These are phyloP conservation scores for Ctenopoma kingsleyae DNA, from an alignment of 2,797 vertebrate species.

Conservation along the genomic window DNA sequence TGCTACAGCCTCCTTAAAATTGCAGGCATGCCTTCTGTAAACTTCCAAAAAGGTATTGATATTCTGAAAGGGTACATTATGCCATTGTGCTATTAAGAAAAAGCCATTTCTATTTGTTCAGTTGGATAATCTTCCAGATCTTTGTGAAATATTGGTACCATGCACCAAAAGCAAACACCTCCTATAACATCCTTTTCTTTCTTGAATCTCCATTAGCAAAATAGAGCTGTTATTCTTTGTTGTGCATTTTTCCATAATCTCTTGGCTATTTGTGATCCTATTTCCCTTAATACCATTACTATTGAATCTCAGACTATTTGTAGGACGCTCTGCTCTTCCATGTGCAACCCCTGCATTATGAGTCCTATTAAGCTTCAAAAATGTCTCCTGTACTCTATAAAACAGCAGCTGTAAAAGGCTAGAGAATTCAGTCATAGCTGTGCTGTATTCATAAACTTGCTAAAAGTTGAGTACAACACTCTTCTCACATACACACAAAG, in stretches of 20 bases:
- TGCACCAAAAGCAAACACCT: slow-evolving; percentile 60
- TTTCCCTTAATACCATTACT: slow-evolving; percentile 66
- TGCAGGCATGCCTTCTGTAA: slow-evolving; percentile 62
- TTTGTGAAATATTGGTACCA: slow-evolving; percentile 51
- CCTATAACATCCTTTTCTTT: slow-evolving; percentile 54
- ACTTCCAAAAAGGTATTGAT: slow-evolving; percentile 57
- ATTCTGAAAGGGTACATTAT: slow-evolving; percentile 68
- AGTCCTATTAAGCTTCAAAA: slow-evolving; percentile 62
- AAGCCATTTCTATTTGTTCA: slow-evolving; percentile 70
- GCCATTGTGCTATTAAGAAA: slow-evolving; percentile 79
- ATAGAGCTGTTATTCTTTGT: slow-evolving; percentile 66
- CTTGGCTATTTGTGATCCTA: slow-evolving; percentile 64
- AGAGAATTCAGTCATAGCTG: slow-evolving; percentile 46
- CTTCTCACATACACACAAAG: slow-evolving; percentile 2
- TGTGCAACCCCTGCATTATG: slow-evolving; percentile 65
- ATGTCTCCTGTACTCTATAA: slow-evolving; percentile 50
- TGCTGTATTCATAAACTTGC: slow-evolving; percentile 21
- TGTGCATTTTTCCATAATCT: slow-evolving; percentile 70
- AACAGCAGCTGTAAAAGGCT: slow-evolving; percentile 61
- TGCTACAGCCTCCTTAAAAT: slow-evolving; percentile 66
- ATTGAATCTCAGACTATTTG: slow-evolving; percentile 68
- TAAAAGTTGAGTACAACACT: slow-evolving; percentile 35
- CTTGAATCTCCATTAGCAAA: slow-evolving; percentile 71
- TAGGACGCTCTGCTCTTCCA: slow-evolving; percentile 57
- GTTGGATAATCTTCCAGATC: slow-evolving; percentile 62